These are phyloP conservation scores for Icerya purchasi DNA, from an alignment of 2,888 invertebrate species.

Conservation along the genomic window DNA sequence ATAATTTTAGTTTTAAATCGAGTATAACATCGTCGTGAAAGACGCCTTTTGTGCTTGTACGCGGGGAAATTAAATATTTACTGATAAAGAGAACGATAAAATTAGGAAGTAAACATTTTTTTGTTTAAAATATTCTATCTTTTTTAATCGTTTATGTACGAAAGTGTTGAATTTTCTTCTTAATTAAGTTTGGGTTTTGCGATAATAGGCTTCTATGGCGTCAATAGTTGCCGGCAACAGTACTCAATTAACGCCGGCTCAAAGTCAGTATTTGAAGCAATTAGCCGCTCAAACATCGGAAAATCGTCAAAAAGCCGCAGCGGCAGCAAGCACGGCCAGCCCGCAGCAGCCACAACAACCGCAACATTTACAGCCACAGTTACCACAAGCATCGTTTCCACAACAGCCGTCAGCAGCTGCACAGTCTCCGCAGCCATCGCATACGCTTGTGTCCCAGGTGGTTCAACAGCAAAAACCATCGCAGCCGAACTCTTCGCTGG, in stretches of 20 bases:
- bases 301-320: constrained; percentile 7
- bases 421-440: not conserved
- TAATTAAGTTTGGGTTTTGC: not conserved
- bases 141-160: no score
- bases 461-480: not conserved
- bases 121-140: no score
- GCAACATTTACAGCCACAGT: not conserved
- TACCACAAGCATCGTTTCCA: not conserved
- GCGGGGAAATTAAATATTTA: no score
- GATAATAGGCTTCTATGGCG: constrained; percentile 5
- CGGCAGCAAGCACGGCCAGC: no score
- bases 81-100: no score
- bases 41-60: no score
- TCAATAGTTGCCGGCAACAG: constrained; percentile 13
- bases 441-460: no score
- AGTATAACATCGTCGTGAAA: no score
- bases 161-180: no score
- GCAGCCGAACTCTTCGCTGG: constrained; percentile 2
- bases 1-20: no score
- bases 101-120: no score
- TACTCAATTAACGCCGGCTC: constrained; percentile 33
- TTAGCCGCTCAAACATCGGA: constrained; percentile 23
- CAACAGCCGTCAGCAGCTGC: not conserved
- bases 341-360: constrained; percentile 1
- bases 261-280: constrained; percentile 36